A percentile compares a stretch with the other conserved stretches of the same genome.
These are phyloP conservation scores for Mechanitis messenoides DNA, from an alignment of 2,888 invertebrate species.

Conservation along the genomic window DNA sequence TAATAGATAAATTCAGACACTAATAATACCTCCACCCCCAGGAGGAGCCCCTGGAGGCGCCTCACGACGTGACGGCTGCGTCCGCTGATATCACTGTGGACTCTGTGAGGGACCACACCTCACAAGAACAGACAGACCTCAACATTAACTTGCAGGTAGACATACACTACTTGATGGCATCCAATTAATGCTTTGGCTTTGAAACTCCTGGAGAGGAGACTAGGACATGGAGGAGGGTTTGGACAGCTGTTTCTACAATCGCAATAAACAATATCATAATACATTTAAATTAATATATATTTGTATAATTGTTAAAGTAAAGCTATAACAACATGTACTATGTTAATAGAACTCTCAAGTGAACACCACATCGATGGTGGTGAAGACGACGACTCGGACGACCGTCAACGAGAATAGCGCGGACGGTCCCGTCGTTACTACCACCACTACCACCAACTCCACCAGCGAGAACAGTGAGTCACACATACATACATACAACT, in stretches of 20 bases:
- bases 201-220: too few species aligned
- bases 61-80: conserved; percentile 74
- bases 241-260: too few species aligned
- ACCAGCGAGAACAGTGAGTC: conserved; percentile 76
- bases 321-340: conserved; percentile 1
- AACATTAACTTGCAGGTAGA: conserved; percentile 70
- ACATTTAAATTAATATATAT: too few species aligned
- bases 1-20: neutral
- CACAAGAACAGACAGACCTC: conserved; percentile 50
- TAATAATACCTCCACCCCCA: conserved; percentile 28
- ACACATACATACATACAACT: neutral
- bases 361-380: conserved; percentile 74
- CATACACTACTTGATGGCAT: too few species aligned
- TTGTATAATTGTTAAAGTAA: too few species aligned
- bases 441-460: conserved; percentile 55
- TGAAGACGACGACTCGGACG: conserved; percentile 79
- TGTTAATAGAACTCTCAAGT: conserved; percentile 65
- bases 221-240: too few species aligned
- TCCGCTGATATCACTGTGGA: conserved; percentile 94
- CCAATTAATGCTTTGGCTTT: too few species aligned
- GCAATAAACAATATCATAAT: too few species aligned
- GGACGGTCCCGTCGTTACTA: conserved; percentile 55
- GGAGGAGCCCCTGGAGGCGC: conserved; percentile 62
- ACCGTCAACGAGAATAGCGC: conserved; percentile 65
- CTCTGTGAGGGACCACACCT: conserved; percentile 92